Evolutionary conservation across 2,113 vertebrate genomes (phyloP).

Genomic region (Bucco capensis): DNA sequence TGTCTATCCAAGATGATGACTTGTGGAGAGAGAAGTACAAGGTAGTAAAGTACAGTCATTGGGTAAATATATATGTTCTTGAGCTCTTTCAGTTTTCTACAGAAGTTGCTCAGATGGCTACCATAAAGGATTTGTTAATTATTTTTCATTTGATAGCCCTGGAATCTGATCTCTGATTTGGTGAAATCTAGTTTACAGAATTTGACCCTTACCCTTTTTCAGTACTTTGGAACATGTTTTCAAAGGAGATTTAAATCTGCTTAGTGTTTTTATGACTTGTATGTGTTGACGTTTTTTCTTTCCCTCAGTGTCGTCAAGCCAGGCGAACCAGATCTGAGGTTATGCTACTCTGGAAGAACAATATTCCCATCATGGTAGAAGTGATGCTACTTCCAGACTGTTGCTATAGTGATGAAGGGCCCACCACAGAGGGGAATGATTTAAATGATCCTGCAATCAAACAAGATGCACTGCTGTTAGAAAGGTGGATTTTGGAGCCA

Average conservation of each 20-base stretch:
- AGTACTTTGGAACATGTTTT: neutral
- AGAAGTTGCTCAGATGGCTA: neutral
- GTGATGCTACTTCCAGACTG: slow-evolving; percentile 98
- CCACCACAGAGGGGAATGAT: slow-evolving; percentile 84
- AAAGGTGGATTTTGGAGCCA: slow-evolving; percentile 95
- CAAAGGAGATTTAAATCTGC: neutral
- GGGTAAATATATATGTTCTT: neutral
- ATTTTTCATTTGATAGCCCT: neutral
- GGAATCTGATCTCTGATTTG: neutral
- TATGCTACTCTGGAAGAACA: slow-evolving; percentile 91
- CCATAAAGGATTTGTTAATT: neutral
- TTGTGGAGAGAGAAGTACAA: neutral
- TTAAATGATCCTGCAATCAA: slow-evolving; percentile 94
- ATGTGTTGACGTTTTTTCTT: neutral
- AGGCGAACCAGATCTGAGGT: slow-evolving; percentile 92
- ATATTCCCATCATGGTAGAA: slow-evolving; percentile 97
- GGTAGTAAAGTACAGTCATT: neutral
- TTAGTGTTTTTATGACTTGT: neutral
- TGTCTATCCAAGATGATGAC: neutral
- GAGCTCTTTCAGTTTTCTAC: neutral
- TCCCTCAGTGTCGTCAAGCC: slow-evolving; percentile 89
- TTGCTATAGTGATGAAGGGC: slow-evolving; percentile 95
- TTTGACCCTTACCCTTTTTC: neutral
- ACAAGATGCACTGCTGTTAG: slow-evolving; percentile 91
- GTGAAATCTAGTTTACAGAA: neutral